phyloP scores from a whole-genome alignment of 2,797 vertebrate genomes.

The Diglossa cyanea region DNA sequence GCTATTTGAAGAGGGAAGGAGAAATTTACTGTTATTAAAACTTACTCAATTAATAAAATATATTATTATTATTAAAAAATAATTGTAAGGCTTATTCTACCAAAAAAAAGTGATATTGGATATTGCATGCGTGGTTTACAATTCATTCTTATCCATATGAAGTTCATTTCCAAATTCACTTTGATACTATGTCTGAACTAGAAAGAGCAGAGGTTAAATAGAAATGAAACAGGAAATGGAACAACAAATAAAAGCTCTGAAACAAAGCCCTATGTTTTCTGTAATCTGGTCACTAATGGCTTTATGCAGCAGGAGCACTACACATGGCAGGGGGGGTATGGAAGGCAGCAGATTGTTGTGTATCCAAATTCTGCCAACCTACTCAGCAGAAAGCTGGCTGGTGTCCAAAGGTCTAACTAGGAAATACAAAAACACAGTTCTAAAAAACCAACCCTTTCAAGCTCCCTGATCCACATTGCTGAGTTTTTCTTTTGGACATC shows the following conservation, averaged over 20 bases:
- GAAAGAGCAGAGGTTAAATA: slow-evolving; percentile 57
- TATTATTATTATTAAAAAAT: slow-evolving; percentile 19
- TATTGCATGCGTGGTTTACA: background rate
- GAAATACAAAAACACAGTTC: slow-evolving; percentile 1
- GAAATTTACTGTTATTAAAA: slow-evolving; percentile 8
- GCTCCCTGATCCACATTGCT: background rate
- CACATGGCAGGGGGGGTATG: background rate
- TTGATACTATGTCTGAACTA: slow-evolving; percentile 49
- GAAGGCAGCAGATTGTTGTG: background rate
- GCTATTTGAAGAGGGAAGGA: background rate
- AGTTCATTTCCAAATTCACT: slow-evolving; percentile 63
- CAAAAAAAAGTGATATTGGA: background rate
- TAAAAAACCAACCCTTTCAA: slow-evolving; percentile 20
- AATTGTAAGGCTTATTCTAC: background rate
- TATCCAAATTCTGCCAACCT: slow-evolving; percentile 5
- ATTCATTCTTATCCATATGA: slow-evolving; percentile 52
- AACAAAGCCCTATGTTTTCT: slow-evolving; percentile 51
- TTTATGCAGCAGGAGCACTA: slow-evolving; percentile 39
- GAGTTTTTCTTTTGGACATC: background rate
- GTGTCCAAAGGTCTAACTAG: slow-evolving; percentile 1
- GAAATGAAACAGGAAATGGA: slow-evolving; percentile 72
- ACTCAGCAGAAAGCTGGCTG: slow-evolving; percentile 39
- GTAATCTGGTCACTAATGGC: slow-evolving; percentile 61
- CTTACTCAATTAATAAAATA: background rate
- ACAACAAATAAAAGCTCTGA: slow-evolving; percentile 72